A percentile compares a stretch with the other conserved stretches of the same genome.
Conservation (phyloP, 2,113 vertebrate genomes). For the Rhinogobius similis region DNA sequence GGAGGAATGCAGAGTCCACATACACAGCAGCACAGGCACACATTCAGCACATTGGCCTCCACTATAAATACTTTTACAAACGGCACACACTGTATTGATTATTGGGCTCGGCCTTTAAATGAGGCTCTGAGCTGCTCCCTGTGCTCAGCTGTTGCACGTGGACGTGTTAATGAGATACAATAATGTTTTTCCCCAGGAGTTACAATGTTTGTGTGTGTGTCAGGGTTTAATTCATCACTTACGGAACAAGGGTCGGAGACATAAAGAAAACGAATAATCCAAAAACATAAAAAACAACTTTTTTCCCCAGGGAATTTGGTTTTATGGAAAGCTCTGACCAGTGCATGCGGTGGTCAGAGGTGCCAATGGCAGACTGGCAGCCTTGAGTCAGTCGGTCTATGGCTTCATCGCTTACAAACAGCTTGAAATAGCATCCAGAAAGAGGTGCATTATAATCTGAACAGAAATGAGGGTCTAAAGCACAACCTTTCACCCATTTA, state of each 20-base stretch:
- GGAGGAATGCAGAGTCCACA: background rate
- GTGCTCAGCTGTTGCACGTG: conserved; percentile 24
- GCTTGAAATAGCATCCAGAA: too few species aligned
- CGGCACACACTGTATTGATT: conserved; percentile 52
- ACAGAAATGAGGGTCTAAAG: too few species aligned
- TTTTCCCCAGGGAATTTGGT: too few species aligned
- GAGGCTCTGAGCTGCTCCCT: conserved; percentile 38
- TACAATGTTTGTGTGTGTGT: background rate
- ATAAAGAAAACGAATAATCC: too few species aligned
- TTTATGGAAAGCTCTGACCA: too few species aligned
- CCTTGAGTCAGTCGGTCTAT: too few species aligned
- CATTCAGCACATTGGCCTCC: conserved; percentile 31
- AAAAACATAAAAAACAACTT: too few species aligned
- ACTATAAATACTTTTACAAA: conserved; percentile 57
- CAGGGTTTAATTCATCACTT: background rate
- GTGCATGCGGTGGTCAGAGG: too few species aligned
- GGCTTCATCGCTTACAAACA: too few species aligned
- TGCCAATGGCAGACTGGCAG: too few species aligned
- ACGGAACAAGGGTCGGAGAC: background rate
- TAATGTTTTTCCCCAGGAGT: conserved; percentile 31
- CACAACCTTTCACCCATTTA: too few species aligned
- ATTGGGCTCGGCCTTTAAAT: conserved; percentile 45
- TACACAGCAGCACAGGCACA: conserved; percentile 11
- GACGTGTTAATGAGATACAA: conserved; percentile 33
- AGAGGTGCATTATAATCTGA: too few species aligned